Conservation (phyloP, 2,113 vertebrate species). For the Rostratula benghalensis region DNA sequence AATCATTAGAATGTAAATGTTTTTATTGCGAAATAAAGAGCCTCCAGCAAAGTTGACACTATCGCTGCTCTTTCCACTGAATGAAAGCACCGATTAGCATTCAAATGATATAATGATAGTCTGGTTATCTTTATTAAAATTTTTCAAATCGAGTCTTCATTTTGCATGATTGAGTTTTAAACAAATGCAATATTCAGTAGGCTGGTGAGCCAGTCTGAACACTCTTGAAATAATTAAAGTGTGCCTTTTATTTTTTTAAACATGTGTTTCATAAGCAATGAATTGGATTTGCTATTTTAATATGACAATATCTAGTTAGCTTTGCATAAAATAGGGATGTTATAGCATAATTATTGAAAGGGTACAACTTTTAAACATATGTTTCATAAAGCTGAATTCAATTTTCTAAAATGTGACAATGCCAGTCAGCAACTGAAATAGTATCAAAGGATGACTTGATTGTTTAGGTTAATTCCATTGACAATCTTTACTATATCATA, state of each 20-base stretch:
- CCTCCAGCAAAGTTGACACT: slow-evolving; percentile 96
- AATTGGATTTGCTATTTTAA: slow-evolving; percentile 98
- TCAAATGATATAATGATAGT: slow-evolving; percentile 99
- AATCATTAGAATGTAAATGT: slow-evolving; percentile 99
- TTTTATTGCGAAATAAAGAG: slow-evolving; percentile 99
- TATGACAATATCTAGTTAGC: slow-evolving; percentile 95
- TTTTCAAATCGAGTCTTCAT: slow-evolving; percentile 99
- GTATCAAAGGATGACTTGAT: slow-evolving; percentile 78
- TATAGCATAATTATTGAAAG: slow-evolving; percentile 97
- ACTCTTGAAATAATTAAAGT: slow-evolving; percentile 98
- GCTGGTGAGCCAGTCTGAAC: slow-evolving; percentile 83
- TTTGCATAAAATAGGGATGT: slow-evolving; percentile 95
- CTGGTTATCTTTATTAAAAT: slow-evolving; percentile 99
- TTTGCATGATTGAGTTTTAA: slow-evolving; percentile 99
- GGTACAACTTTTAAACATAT: slow-evolving; percentile 98
- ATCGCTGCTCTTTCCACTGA: slow-evolving; percentile 86
- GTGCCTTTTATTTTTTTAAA: slow-evolving; percentile 91
- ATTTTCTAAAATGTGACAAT: slow-evolving; percentile 92
- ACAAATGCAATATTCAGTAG: slow-evolving; percentile 99
- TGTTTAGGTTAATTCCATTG: slow-evolving; percentile 56
- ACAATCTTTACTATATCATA: slow-evolving; percentile 3
- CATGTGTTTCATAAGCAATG: slow-evolving; percentile 98
- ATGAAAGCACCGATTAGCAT: slow-evolving; percentile 98
- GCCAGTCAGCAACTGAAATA: slow-evolving; percentile 82
- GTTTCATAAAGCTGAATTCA: slow-evolving; percentile 93